Conservation (phyloP, 2,797 vertebrate genomes). For the Sandelia bainsii region DNA sequence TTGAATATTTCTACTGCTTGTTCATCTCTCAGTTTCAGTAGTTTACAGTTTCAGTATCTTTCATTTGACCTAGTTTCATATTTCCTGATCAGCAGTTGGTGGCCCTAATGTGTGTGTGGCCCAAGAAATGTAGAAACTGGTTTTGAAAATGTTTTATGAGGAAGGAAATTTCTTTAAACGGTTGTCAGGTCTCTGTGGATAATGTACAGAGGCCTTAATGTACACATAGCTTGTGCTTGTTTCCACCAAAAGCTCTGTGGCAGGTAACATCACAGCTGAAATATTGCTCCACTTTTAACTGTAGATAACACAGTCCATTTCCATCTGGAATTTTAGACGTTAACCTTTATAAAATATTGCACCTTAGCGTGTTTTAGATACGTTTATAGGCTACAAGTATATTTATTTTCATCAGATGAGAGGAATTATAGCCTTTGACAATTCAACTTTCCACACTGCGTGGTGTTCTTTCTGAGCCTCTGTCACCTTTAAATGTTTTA, state of each 20-base stretch:
- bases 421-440: background rate
- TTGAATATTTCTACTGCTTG: background rate
- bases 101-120: background rate
- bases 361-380: background rate
- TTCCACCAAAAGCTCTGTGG: slow-evolving; percentile 6
- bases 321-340: slow-evolving; percentile 1
- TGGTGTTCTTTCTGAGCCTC: background rate
- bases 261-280: slow-evolving; percentile 26
- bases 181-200: background rate
- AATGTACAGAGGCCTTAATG: too few relatives aligned
- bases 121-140: background rate
- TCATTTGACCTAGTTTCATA: too few relatives aligned
- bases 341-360: slow-evolving; percentile 5
- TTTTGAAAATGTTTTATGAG: slow-evolving; percentile 13
- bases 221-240: too few relatives aligned
- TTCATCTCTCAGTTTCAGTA: background rate
- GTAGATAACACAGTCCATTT: background rate
- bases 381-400: slow-evolving; percentile 23
- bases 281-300: slow-evolving; percentile 30
- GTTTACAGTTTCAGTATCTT: too few relatives aligned
- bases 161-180: background rate
- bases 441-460: slow-evolving; percentile 12
- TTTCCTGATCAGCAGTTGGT: background rate
- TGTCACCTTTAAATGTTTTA: background rate
- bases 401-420: slow-evolving; percentile 4